A percentile compares a stretch with the other conserved stretches of the same genome.
phyloP scores from a whole-genome alignment of 2,888 invertebrate genomes.

The Linyphia triangularis region DNA sequence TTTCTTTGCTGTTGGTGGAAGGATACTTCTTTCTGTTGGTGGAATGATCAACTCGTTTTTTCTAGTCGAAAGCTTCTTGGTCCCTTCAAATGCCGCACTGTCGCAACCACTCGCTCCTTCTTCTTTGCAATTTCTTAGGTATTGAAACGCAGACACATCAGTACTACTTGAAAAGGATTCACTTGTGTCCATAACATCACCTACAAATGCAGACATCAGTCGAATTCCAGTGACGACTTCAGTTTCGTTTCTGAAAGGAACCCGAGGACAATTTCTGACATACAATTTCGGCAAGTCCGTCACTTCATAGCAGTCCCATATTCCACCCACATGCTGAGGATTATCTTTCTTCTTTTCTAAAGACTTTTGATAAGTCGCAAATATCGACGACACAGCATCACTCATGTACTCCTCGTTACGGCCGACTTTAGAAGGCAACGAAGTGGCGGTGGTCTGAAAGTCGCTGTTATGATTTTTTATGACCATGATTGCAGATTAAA shows the following conservation, averaged over 20 bases:
- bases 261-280: too few species aligned
- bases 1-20: neutral
- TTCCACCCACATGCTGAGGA: neutral
- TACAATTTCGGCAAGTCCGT: neutral
- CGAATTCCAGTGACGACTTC: too few species aligned
- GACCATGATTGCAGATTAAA: neutral
- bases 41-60: too few species aligned
- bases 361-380: neutral
- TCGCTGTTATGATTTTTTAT: neutral
- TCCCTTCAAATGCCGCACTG: neutral
- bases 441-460: neutral
- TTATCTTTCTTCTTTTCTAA: neutral
- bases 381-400: neutral
- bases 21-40: too few species aligned
- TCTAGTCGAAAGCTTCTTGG: neutral
- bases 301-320: neutral
- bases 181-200: neutral
- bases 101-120: neutral
- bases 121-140: too few species aligned
- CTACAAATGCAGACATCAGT: too few species aligned
- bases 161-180: neutral
- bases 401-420: neutral
- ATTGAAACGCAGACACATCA: neutral
- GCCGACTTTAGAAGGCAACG: neutral
- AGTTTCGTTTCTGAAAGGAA: too few species aligned